phyloP scores from a whole-genome alignment of 2,797 vertebrate species.

The Pangasius krempfi region DNA sequence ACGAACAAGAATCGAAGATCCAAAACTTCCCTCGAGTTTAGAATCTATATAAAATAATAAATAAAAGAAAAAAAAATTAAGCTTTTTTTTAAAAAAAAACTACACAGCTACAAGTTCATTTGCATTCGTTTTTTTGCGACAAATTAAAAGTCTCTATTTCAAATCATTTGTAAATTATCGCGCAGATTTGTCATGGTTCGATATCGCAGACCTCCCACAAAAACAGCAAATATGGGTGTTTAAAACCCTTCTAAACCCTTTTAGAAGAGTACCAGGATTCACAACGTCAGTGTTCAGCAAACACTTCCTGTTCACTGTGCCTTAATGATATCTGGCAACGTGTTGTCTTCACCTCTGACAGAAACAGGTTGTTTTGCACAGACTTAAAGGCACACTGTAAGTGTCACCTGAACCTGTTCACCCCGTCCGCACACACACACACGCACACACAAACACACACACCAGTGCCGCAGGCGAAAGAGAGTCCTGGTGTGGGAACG shows the following conservation, averaged over 20 bases:
- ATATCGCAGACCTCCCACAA: background rate
- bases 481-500: background rate
- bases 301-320: background rate
- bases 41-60: background rate
- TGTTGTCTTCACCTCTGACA: background rate
- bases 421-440: background rate
- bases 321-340: background rate
- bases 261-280: background rate
- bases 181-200: background rate
- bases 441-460: background rate
- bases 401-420: conserved; percentile 23
- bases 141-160: background rate
- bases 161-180: background rate
- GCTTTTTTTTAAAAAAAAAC: no score
- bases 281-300: background rate
- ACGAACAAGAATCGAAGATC: background rate
- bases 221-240: background rate
- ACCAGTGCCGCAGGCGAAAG: conserved; percentile 9
- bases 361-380: background rate
- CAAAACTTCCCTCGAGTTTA: background rate
- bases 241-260: background rate
- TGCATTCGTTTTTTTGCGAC: background rate
- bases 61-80: background rate
- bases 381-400: background rate
- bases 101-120: background rate